A percentile compares a stretch with the other conserved stretches of the same genome.
These are phyloP conservation scores for Geothlypis trichas DNA, from an alignment of 2,113 vertebrate species.

Conservation along the genomic window DNA sequence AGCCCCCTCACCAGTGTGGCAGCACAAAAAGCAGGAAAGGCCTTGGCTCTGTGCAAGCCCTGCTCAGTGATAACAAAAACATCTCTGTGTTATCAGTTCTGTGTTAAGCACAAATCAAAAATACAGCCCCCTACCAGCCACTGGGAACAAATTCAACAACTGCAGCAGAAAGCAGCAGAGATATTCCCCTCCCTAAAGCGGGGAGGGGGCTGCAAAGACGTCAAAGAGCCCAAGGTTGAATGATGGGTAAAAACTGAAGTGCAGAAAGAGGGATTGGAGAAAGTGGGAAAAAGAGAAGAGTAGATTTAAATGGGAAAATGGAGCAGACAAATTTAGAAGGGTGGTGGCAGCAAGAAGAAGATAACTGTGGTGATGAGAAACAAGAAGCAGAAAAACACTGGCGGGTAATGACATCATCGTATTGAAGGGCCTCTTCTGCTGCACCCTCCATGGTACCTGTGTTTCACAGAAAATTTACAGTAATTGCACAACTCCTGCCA, in stretches of 20 bases:
- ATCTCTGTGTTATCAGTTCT: neutral
- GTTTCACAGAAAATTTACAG: neutral
- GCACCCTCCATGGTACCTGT: neutral
- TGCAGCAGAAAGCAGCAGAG: neutral
- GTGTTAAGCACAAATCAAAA: neutral
- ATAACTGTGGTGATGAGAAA: neutral
- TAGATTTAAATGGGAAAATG: neutral
- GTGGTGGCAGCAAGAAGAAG: neutral
- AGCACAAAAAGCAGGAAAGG: neutral
- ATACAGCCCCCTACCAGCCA: neutral
- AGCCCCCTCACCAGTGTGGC: fast-evolving
- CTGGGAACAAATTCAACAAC: neutral
- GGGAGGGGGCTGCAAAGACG: neutral
- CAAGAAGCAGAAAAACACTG: neutral
- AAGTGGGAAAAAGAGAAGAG: neutral
- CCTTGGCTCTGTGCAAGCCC: neutral
- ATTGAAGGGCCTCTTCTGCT: neutral
- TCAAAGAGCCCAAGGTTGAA: neutral
- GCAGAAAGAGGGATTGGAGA: neutral
- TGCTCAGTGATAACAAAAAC: neutral
- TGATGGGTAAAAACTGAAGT: neutral
- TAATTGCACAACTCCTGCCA: fast-evolving
- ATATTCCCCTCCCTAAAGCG: neutral
- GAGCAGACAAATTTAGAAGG: neutral
- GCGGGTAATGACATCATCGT: neutral